phyloP scores from a whole-genome alignment of 2,888 invertebrate genomes.

The Oxycera nigricornis region DNA sequence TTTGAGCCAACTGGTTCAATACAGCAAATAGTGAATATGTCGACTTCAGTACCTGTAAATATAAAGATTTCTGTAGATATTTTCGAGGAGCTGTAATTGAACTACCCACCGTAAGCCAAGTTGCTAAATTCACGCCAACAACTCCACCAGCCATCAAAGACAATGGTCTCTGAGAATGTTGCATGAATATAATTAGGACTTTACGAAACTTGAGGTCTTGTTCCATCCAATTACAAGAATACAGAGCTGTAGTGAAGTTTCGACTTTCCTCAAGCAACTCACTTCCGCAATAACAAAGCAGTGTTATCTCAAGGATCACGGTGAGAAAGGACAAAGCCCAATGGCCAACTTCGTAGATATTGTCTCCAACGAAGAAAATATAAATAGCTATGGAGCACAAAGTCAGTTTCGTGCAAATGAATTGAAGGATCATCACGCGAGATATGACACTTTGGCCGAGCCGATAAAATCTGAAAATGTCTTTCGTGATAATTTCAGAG shows the following conservation, averaged over 20 bases:
- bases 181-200: background rate
- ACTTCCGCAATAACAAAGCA: conserved; percentile 1
- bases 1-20: too few species aligned
- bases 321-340: conserved; percentile 29
- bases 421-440: background rate
- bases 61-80: too few species aligned
- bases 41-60: too few species aligned
- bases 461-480: background rate
- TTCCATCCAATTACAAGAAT: conserved; percentile 20
- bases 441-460: background rate
- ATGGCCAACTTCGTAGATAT: conserved; percentile 38
- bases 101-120: conserved; percentile 32
- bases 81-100: too few species aligned
- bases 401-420: background rate
- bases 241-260: background rate
- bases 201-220: background rate
- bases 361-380: background rate
- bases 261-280: background rate
- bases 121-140: background rate
- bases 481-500: too few species aligned
- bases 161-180: background rate
- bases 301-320: background rate
- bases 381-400: background rate
- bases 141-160: background rate
- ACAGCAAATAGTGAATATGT: too few species aligned